Evolutionary conservation across 2,888 invertebrate genomes (phyloP).

Genomic region (Pollenia griseotomentosa): DNA sequence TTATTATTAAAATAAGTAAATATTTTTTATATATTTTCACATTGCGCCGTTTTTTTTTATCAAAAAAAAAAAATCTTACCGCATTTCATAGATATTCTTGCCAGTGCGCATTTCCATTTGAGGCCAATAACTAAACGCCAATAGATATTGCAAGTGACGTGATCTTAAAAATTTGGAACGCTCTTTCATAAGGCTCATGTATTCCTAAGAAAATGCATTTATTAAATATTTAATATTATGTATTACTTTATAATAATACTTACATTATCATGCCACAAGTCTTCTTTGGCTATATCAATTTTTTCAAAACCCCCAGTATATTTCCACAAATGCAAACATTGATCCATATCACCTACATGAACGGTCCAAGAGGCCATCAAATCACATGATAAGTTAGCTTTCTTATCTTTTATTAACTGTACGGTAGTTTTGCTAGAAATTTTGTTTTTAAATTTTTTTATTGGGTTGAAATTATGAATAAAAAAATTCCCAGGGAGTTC

Average conservation of each 20-base stretch:
- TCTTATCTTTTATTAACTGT: slow-evolving; percentile 90
- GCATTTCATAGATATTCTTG: slow-evolving; percentile 96
- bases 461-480: too few species aligned
- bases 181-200: slow-evolving; percentile 89
- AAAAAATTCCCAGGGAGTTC: too few species aligned
- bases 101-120: slow-evolving; percentile 89
- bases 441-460: too few species aligned
- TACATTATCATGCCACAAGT: slow-evolving; percentile 89
- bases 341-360: slow-evolving; percentile 95
- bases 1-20: background rate
- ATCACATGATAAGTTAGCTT: slow-evolving; percentile 91
- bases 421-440: slow-evolving; percentile 89
- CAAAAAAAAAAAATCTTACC: slow-evolving; percentile 81
- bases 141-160: slow-evolving; percentile 95
- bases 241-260: slow-evolving; percentile 31
- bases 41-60: background rate
- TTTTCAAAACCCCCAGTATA: slow-evolving; percentile 96
- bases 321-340: slow-evolving; percentile 97
- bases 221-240: background rate
- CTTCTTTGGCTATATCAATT: slow-evolving; percentile 91
- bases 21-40: background rate
- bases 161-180: slow-evolving; percentile 92
- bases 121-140: slow-evolving; percentile 99
- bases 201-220: slow-evolving; percentile 86
- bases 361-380: slow-evolving; percentile 98